These are phyloP conservation scores for Parasteatoda tepidariorum DNA, from an alignment of 1,140 invertebrate species.

Conservation along the genomic window DNA sequence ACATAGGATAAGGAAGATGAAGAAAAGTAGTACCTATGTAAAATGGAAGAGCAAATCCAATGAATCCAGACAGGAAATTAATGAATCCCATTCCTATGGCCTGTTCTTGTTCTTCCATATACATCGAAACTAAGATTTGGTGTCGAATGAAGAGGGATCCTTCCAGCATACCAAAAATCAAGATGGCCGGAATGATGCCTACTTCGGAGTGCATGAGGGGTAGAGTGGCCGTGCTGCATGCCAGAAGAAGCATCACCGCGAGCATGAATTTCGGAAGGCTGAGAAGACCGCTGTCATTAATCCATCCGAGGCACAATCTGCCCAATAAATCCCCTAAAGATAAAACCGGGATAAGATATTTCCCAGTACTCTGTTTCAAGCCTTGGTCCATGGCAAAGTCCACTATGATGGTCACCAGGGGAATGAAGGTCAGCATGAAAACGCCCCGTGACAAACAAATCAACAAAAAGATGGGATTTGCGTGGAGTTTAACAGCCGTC, in stretches of 20 bases:
- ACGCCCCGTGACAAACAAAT: conserved; percentile 36
- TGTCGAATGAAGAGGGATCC: conserved; percentile 45
- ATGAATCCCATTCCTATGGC: conserved; percentile 49
- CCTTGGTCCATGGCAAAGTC: conserved; percentile 49
- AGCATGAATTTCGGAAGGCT: conserved; percentile 27
- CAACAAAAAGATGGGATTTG: conserved; percentile 32
- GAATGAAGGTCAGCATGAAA: conserved; percentile 37
- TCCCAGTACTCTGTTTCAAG: background rate
- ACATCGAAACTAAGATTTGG: conserved; percentile 14
- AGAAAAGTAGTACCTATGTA: conserved; percentile 56
- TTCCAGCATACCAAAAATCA: conserved; percentile 40
- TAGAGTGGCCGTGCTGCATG: background rate
- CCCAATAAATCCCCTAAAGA: conserved; percentile 41
- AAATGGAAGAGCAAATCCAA: conserved; percentile 31
- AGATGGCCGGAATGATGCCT: background rate
- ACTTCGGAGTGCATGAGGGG: conserved; percentile 9
- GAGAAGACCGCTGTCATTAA: conserved; percentile 14
- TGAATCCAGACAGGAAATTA: conserved; percentile 40
- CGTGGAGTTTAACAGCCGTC: conserved; percentile 33
- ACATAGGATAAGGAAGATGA: too few relatives aligned
- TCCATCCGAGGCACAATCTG: conserved; percentile 36
- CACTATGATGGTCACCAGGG: conserved; percentile 47
- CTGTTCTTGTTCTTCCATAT: conserved; percentile 39
- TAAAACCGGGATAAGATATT: conserved; percentile 34
- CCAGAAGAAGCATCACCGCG: conserved; percentile 6